Base-by-base conservation (phyloP, 2,113 vertebrate genomes). In the Gavialis gangeticus region DNA sequence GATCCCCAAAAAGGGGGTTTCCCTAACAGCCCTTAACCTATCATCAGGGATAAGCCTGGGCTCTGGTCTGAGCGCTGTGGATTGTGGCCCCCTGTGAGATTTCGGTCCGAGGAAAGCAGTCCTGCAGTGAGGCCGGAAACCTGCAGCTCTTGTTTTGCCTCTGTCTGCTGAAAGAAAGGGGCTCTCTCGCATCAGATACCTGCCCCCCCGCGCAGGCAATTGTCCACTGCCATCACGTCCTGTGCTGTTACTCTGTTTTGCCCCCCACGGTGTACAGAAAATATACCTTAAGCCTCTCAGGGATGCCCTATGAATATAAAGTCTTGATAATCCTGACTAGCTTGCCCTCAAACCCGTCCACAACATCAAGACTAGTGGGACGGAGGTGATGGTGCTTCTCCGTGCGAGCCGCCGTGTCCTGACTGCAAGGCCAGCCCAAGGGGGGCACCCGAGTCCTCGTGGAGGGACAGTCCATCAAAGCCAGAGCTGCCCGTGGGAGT, bases 401-500 rank as follows among this genome's bases (percentile, higher is more conserved):
- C 6, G 34, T 46, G 69, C 37, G 5, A 73, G 34, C 69, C 37
- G 69, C 12, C 34, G 37, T 46, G 24, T 10, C 28, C 30, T 10
- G 21, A 30, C 5, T 30, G 2, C 25, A 4, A 75, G 25, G 73
- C 17, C 24, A 56, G 25, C 59, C 0, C 1, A 57, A 81, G 37
- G 10, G 82, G 28, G 22, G 22, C 22, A 30, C 2, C 18, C 16
- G 64, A 28, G 18, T n/a, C 28, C 67, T 69, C n/a, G 54, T 79
- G 85, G 8, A 46, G 28, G 56, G 69, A 21, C 24, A n/a, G 10
- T 24, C 75, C 56, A 22, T 1, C 58, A 82, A 56, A 88, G n/a
- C 25, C 55, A 3, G 34, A 57, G 14, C 1, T 1, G 5, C 21
- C 79, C 0, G 0, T 34, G 55, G 25, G 13, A 10, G 1, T 64